phyloP scores from a whole-genome alignment of 2,113 vertebrate species.

The Pseudolaguvia tuberculata region DNA sequence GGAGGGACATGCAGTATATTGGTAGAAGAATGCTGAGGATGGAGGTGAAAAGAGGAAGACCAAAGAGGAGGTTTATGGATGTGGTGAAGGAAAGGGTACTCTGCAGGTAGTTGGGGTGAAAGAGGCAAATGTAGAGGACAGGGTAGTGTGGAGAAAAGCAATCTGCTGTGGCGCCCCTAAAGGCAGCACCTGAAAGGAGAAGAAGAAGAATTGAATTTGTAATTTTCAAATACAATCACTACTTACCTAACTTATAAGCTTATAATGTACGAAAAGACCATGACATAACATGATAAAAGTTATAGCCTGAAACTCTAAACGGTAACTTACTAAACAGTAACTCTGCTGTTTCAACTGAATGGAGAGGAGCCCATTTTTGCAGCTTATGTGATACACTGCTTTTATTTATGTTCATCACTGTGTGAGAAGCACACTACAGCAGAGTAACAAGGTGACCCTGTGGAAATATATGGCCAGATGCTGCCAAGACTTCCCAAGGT shows the following conservation, averaged over 20 bases:
- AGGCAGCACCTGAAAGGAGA: too few relatives aligned
- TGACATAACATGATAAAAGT: not conserved
- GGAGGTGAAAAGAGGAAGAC: too few relatives aligned
- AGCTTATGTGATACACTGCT: slow-evolving; percentile 16
- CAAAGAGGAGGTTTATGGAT: too few relatives aligned
- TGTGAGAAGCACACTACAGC: slow-evolving; percentile 36
- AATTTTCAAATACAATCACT: slow-evolving; percentile 13
- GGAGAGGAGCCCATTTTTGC: not conserved
- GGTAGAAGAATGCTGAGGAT: too few relatives aligned
- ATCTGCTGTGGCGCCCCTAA: too few relatives aligned
- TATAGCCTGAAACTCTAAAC: slow-evolving; percentile 12
- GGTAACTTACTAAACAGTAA: not conserved
- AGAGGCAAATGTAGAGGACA: too few relatives aligned
- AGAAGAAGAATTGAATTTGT: slow-evolving; percentile 2
- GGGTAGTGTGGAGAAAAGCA: too few relatives aligned
- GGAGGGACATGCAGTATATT: too few relatives aligned
- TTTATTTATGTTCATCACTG: slow-evolving; percentile 44
- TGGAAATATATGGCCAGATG: slow-evolving; percentile 45
- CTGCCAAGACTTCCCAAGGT: slow-evolving; percentile 48
- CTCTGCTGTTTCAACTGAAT: slow-evolving; percentile 11
- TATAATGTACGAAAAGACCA: not conserved
- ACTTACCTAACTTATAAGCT: not conserved
- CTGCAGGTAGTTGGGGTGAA: too few relatives aligned
- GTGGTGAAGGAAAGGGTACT: too few relatives aligned
- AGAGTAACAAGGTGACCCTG: slow-evolving; percentile 53